These are phyloP conservation scores for Centropus unirufus DNA, from an alignment of 2,113 vertebrate species.

Conservation along the genomic window DNA sequence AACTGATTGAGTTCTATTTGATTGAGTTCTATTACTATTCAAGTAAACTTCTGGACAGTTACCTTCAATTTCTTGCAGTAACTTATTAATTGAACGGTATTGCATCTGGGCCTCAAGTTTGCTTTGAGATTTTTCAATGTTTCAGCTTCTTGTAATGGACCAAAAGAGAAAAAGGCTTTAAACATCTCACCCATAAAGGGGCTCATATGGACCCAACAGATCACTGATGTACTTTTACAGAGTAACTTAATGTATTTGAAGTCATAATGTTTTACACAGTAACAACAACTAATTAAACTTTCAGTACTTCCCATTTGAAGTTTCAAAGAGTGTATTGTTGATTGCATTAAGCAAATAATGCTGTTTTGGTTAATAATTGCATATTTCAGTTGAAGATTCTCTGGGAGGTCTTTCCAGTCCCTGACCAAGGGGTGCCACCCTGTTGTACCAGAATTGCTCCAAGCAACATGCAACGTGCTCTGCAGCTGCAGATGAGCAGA, in stretches of 20 bases:
- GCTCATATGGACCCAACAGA: background rate
- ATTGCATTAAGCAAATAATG: background rate
- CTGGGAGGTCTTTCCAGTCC: background rate
- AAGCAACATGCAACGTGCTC: accelerated
- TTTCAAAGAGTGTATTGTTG: background rate
- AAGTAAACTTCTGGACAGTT: background rate
- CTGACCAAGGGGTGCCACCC: background rate
- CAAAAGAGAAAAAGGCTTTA: background rate
- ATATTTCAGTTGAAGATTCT: background rate
- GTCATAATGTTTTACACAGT: background rate
- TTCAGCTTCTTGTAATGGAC: background rate
- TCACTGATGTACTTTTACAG: background rate
- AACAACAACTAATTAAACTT: background rate
- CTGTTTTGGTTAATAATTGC: background rate
- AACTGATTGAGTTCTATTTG: background rate
- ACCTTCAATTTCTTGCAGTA: background rate
- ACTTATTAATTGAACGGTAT: background rate
- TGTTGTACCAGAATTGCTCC: background rate
- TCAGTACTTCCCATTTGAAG: background rate
- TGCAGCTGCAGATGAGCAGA: accelerated
- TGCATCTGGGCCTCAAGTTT: accelerated
- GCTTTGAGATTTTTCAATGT: background rate
- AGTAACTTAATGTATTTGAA: background rate
- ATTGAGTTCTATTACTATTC: background rate
- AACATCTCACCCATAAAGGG: background rate